Evolutionary conservation across 2,888 invertebrate species (phyloP).

Genomic region (Drosophila multiciliata): DNA sequence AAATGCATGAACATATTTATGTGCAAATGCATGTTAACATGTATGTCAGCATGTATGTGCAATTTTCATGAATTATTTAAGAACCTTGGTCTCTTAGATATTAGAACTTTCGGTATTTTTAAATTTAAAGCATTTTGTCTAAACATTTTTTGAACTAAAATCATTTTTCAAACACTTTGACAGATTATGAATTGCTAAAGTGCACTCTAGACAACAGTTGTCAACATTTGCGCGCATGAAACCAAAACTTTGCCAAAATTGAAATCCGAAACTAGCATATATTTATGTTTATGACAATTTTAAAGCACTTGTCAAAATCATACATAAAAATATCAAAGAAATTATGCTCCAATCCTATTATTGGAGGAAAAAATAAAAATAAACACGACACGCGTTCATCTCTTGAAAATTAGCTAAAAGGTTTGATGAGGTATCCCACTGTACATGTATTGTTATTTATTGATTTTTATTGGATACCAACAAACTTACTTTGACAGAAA

Average conservation of each 20-base stretch:
- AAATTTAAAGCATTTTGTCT: background rate
- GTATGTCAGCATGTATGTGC: background rate
- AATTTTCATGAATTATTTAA: background rate
- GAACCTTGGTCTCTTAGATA: background rate
- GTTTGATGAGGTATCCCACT: background rate
- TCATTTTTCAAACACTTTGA: background rate
- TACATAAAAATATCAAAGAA: background rate
- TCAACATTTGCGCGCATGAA: background rate
- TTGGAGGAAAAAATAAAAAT: background rate
- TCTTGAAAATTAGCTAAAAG: background rate
- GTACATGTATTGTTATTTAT: slow-evolving; percentile 78
- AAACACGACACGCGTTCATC: background rate
- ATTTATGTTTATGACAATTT: background rate
- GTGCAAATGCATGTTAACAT: background rate
- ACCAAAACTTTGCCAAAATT: background rate
- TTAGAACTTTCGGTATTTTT: background rate
- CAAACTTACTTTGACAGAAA: slow-evolving; percentile 53
- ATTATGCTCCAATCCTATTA: background rate
- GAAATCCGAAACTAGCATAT: background rate
- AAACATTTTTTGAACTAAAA: background rate
- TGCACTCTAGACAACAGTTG: slow-evolving; percentile 1
- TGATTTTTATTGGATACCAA: slow-evolving; percentile 64
- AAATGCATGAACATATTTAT: background rate
- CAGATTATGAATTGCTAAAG: background rate
- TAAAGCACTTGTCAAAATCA: background rate